These are phyloP conservation scores for Eupithecia subumbrata DNA, from an alignment of 2,888 invertebrate genomes.

Conservation along the genomic window DNA sequence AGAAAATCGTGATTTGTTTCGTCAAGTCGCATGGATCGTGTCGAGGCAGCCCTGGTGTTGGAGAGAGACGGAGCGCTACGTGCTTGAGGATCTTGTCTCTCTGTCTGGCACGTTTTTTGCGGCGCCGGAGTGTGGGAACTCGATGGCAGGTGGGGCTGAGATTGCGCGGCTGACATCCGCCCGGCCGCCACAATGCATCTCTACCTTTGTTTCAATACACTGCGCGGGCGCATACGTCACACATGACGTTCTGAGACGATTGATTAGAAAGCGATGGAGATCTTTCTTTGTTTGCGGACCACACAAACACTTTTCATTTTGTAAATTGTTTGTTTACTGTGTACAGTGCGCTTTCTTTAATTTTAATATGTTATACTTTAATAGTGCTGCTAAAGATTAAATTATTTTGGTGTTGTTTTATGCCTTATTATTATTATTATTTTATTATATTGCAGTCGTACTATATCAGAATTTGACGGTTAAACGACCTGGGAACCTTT, in stretches of 20 bases:
- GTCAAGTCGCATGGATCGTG: constrained; percentile 52
- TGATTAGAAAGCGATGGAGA: constrained; percentile 51
- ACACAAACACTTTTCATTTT: constrained; percentile 13
- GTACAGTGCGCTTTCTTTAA: background rate
- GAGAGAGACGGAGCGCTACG: constrained; percentile 69
- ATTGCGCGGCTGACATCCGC: constrained; percentile 83
- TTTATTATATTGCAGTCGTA: background rate
- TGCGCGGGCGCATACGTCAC: constrained; percentile 74
- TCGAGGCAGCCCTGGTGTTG: constrained; percentile 71
- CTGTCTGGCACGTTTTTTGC: constrained; percentile 79
- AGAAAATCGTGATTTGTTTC: constrained; percentile 74
- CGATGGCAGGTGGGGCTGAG: constrained; percentile 83
- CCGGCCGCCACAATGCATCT: constrained; percentile 79
- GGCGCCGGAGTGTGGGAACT: constrained; percentile 84
- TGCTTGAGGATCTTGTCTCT: constrained; percentile 59
- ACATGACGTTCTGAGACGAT: constrained; percentile 62
- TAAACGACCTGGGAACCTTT: background rate
- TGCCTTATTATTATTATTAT: no score
- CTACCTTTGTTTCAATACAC: constrained; percentile 72
- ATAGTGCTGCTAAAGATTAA: background rate
- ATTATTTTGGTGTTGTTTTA: background rate
- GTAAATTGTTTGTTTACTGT: constrained; percentile 10
- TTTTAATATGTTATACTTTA: background rate
- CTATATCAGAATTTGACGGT: no score
- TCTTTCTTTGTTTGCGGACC: constrained; percentile 19